A percentile compares a stretch with the other conserved stretches of the same genome.
phyloP scores from a whole-genome alignment of 2,797 vertebrate species.

The Buceros bicornis region DNA sequence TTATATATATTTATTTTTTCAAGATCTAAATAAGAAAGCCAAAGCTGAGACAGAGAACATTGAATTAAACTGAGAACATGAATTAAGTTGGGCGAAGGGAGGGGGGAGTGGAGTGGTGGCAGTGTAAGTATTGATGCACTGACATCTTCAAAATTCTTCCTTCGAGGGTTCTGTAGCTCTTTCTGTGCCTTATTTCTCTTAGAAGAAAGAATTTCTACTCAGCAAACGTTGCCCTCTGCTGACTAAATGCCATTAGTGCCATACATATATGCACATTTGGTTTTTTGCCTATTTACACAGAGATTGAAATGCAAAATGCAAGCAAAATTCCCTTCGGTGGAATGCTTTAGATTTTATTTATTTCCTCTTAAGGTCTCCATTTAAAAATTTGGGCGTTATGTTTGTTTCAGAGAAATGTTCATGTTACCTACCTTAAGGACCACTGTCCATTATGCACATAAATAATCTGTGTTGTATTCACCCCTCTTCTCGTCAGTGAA shows the following conservation, averaged over 20 bases:
- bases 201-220: conserved; percentile 37
- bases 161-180: neutral
- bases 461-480: neutral
- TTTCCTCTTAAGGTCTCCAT: neutral
- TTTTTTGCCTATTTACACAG: neutral
- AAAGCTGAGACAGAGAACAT: neutral
- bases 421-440: neutral
- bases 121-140: neutral
- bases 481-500: neutral
- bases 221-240: conserved; percentile 83
- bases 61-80: neutral
- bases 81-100: neutral
- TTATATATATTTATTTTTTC: too few relatives aligned
- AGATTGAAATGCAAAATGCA: neutral
- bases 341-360: neutral
- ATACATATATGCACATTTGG: neutral
- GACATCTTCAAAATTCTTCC: neutral
- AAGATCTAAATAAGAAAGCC: neutral
- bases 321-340: neutral
- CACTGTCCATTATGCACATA: neutral
- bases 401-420: neutral
- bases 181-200: neutral
- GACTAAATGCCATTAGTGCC: conserved; percentile 42
- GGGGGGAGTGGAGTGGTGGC: neutral
- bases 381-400: neutral